Evolutionary conservation across 2,113 vertebrate species (phyloP).

Genomic region (Haplochromis vanheusdeni): DNA sequence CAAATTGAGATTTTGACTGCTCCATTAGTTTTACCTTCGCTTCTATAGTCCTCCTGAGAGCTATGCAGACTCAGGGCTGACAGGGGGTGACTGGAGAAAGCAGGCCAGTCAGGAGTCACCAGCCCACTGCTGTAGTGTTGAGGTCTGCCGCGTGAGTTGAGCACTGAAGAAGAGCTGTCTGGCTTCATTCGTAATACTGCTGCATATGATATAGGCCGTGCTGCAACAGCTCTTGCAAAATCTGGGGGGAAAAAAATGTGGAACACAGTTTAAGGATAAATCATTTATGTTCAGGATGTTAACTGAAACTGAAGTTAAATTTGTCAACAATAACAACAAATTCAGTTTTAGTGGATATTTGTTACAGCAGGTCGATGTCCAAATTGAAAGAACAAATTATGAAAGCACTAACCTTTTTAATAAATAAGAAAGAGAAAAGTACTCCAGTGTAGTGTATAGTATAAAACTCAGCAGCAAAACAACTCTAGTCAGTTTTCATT

Average conservation of each 20-base stretch:
- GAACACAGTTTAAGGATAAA: background rate
- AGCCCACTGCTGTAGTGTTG: slow-evolving; percentile 62
- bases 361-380: background rate
- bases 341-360: background rate
- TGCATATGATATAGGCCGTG: slow-evolving; percentile 79
- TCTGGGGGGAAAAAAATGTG: slow-evolving; percentile 53
- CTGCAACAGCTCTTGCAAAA: slow-evolving; percentile 74
- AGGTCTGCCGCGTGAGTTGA: slow-evolving; percentile 74
- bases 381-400: background rate
- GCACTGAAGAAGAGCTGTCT: slow-evolving; percentile 75
- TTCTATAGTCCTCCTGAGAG: slow-evolving; percentile 80
- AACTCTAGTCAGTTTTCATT: background rate
- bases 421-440: background rate
- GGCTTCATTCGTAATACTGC: slow-evolving; percentile 83
- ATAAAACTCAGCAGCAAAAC: background rate
- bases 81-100: slow-evolving; percentile 70
- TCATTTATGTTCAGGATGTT: background rate
- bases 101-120: slow-evolving; percentile 74
- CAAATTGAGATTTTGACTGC: background rate
- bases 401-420: background rate
- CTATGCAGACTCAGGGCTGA: slow-evolving; percentile 74
- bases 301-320: background rate
- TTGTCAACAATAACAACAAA: background rate
- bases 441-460: background rate
- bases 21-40: slow-evolving; percentile 77